A percentile compares a stretch with the other conserved stretches of the same genome.
phyloP scores from a whole-genome alignment of 2,888 invertebrate species.

The Drosophila greeni region DNA sequence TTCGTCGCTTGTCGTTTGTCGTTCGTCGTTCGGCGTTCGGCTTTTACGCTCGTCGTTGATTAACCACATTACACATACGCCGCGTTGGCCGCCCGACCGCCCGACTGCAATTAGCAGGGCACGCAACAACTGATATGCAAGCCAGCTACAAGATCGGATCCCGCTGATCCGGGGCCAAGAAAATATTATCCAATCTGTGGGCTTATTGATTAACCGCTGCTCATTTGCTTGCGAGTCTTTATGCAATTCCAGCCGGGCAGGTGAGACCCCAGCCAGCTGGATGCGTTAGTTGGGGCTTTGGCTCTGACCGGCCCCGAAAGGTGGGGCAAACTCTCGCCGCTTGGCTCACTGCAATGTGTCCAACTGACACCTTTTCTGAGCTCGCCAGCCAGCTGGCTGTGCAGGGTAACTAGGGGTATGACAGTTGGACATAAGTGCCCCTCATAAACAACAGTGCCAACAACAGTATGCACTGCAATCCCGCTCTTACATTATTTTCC shows the following conservation, averaged over 20 bases:
- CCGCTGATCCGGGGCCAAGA: slow-evolving; percentile 6
- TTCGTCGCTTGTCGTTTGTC: slow-evolving; percentile 36
- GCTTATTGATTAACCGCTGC: slow-evolving; percentile 72
- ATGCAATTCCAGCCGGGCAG: slow-evolving; percentile 63
- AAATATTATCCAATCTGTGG: slow-evolving; percentile 62
- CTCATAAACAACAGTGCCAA: too few relatives aligned
- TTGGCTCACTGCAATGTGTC: slow-evolving; percentile 3
- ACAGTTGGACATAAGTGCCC: background rate
- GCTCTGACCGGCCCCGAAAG: slow-evolving; percentile 1
- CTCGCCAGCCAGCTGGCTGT: background rate
- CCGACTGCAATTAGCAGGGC: slow-evolving; percentile 72
- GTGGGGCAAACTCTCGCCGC: slow-evolving; percentile 2
- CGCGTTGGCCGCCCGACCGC: slow-evolving; percentile 53
- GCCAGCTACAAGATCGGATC: slow-evolving; percentile 35
- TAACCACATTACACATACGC: slow-evolving; percentile 71
- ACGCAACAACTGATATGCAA: slow-evolving; percentile 43
- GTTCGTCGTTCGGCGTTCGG: slow-evolving; percentile 16
- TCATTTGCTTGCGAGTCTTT: slow-evolving; percentile 65
- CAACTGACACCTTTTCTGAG: slow-evolving; percentile 31
- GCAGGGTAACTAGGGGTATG: slow-evolving; percentile 7
- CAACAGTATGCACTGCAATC: background rate
- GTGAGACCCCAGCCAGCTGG: slow-evolving; percentile 10
- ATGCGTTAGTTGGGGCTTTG: slow-evolving; percentile 7
- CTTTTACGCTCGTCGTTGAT: slow-evolving; percentile 57
- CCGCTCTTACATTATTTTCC: too few relatives aligned